These are phyloP conservation scores for Graphium colonna DNA, from an alignment of 2,888 invertebrate genomes.

Conservation along the genomic window DNA sequence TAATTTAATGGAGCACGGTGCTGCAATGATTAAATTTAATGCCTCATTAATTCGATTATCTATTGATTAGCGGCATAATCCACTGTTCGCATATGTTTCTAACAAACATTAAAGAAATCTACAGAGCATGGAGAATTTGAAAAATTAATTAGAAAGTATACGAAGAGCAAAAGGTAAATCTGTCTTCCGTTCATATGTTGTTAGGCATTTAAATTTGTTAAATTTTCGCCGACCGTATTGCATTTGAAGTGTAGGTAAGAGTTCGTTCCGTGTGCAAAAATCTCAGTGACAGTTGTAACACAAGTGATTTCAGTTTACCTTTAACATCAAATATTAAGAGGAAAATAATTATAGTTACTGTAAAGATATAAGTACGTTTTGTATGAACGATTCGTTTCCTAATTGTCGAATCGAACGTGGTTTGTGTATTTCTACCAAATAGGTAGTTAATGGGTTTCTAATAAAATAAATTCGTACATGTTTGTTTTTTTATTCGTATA, in stretches of 20 bases:
- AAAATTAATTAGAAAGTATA: too few relatives aligned
- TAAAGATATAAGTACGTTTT: slow-evolving; percentile 12
- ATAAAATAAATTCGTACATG: slow-evolving; percentile 42
- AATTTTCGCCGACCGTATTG: neutral
- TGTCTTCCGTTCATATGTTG: too few relatives aligned
- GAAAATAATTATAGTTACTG: neutral
- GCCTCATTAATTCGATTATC: too few relatives aligned
- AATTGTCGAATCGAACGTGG: slow-evolving; percentile 41
- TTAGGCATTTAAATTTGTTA: neutral
- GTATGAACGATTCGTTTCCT: slow-evolving; percentile 36
- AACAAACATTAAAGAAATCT: too few relatives aligned
- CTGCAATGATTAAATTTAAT: too few relatives aligned
- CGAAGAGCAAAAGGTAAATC: too few relatives aligned
- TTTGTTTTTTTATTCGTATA: slow-evolving; percentile 23
- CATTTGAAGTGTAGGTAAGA: neutral
- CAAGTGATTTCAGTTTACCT: neutral
- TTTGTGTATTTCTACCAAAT: slow-evolving; percentile 49
- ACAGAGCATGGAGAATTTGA: too few relatives aligned
- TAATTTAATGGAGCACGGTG: too few relatives aligned
- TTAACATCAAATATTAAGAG: neutral
- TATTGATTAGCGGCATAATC: too few relatives aligned
- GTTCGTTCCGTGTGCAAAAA: slow-evolving; percentile 9
- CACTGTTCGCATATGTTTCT: too few relatives aligned
- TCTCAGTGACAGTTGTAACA: neutral
- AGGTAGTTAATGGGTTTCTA: slow-evolving; percentile 57